Base-by-base conservation (phyloP, 2,797 vertebrate species). In the Lepidocolaptes lacrymiger region DNA sequence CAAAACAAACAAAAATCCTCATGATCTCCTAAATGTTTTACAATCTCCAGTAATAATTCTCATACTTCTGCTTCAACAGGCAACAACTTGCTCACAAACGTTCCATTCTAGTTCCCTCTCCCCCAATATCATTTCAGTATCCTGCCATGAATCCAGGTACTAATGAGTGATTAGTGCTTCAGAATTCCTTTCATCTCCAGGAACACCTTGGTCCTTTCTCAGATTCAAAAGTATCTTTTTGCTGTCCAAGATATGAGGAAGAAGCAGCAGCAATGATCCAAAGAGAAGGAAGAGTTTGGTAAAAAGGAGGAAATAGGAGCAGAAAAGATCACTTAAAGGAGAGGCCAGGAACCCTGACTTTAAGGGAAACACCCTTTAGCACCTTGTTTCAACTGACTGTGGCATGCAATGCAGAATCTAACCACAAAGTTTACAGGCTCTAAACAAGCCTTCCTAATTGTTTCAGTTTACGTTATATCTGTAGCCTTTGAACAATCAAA, bases 261-360 rank as follows among this genome's bases (percentile, higher is more conserved):
- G 69, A 75, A 95, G 48, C 88, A 93, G 91, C 82, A 94, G 86
- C 80, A 94, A 72, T 24, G 54, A 80, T 85, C 61, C 54, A 82
- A 95, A 58, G 18, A 91, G 49, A 49, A 77, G 32, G 37, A 58
- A 5, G 7, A 15, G 10, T 52, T 28, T 74, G 56, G 82, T 62
- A 28, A 87, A 72, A 89, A 66, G 66, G 21, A 74, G 4, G 43
- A 89, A 91, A 49, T 8, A 93, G 68, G 3, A 81, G 54, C 43
- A 91, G 69, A n/a, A 79, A 62, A 82, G 51, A 72, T 46, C 49
- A 58, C 43, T 44, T 67, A 54, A 41, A 90, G 22, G 46, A 78
- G 27, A 91, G 32, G 43, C 27, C 54, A 93, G 66, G 30, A 78
- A 28, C 22, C 32, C 3, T 15, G 28, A 71, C 19, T 66, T 92